Evolutionary conservation across 2,113 vertebrate species (phyloP).

Genomic region (Harpagus bidentatus): DNA sequence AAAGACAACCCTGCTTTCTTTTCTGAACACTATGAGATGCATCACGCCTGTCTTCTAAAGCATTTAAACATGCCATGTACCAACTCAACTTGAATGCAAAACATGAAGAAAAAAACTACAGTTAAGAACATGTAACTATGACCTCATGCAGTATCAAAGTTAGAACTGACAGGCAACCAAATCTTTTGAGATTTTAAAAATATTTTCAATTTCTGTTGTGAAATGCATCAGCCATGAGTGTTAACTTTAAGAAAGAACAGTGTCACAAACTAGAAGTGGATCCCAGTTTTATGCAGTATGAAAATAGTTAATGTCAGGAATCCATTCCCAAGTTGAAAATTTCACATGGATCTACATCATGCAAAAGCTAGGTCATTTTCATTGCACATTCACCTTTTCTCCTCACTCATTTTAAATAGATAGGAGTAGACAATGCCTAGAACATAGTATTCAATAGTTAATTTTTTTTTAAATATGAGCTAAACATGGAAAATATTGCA

Average conservation of each 20-base stretch:
- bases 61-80: background rate
- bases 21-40: background rate
- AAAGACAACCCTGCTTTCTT: background rate
- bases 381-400: background rate
- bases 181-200: background rate
- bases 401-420: background rate
- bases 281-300: background rate
- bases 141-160: background rate
- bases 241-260: background rate
- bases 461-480: background rate
- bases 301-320: background rate
- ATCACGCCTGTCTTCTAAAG: background rate
- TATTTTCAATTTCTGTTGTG: background rate
- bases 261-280: background rate
- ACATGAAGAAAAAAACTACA: background rate
- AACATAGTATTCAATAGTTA: background rate
- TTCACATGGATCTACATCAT: background rate
- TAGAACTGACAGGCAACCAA: background rate
- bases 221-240: background rate
- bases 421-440: background rate
- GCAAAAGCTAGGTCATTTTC: background rate
- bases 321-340: background rate
- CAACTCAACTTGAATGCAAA: background rate
- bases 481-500: background rate
- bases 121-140: background rate